Conservation (phyloP, 2,888 invertebrate species). For the Pterostichus madidus region DNA sequence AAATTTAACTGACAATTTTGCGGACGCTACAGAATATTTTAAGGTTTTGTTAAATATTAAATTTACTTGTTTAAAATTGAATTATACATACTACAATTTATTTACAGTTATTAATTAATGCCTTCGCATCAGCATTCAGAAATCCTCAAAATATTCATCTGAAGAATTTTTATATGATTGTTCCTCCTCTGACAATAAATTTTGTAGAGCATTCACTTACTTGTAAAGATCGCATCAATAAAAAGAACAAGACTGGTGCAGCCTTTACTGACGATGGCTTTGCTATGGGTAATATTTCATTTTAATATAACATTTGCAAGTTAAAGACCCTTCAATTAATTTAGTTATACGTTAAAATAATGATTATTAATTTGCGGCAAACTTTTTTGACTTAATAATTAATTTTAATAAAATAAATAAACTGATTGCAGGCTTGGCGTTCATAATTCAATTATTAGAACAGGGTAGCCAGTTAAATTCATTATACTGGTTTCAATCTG, state of each 20-base stretch:
- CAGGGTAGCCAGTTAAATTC: slow-evolving; percentile 92
- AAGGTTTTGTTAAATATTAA: slow-evolving; percentile 76
- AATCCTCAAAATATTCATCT: slow-evolving; percentile 93
- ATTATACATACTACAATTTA: slow-evolving; percentile 64
- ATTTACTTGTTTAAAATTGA: slow-evolving; percentile 62
- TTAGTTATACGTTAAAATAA: too few relatives aligned
- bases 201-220: slow-evolving; percentile 95
- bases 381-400: too few relatives aligned
- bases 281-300: slow-evolving; percentile 87
- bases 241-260: slow-evolving; percentile 92
- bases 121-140: slow-evolving; percentile 93
- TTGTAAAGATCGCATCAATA: slow-evolving; percentile 94
- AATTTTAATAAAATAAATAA: too few relatives aligned
- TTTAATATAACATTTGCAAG: background rate
- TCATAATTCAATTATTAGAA: slow-evolving; percentile 93
- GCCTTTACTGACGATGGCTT: slow-evolving; percentile 99
- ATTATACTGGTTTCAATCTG: slow-evolving; percentile 96
- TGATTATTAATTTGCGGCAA: background rate
- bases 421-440: slow-evolving; percentile 86
- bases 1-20: slow-evolving; percentile 90
- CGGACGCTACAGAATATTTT: slow-evolving; percentile 93
- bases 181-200: slow-evolving; percentile 96
- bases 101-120: slow-evolving; percentile 90
- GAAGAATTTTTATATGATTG: slow-evolving; percentile 94
- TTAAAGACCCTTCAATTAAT: too few relatives aligned